phyloP scores from a whole-genome alignment of 2,797 vertebrate species.

The Gastrophryne carolinensis region DNA sequence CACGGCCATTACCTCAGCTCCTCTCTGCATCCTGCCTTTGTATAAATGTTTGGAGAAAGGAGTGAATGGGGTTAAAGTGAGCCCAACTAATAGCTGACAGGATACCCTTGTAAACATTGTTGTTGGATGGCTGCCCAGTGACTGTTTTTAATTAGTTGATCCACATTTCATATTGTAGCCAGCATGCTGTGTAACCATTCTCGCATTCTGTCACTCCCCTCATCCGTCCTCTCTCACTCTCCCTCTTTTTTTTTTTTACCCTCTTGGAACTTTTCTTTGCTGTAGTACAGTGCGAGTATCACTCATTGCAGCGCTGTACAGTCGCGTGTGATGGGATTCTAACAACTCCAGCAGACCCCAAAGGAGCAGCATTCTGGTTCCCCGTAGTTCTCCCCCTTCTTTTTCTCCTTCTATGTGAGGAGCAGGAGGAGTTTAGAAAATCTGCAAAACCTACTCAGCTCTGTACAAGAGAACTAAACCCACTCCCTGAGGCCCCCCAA shows the following conservation, averaged over 20 bases:
- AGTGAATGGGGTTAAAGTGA: conserved; percentile 41
- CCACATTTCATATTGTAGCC: conserved; percentile 52
- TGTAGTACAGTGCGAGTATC: conserved; percentile 33
- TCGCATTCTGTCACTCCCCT: conserved; percentile 42
- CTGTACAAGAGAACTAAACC: conserved; percentile 7
- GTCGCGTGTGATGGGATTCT: conserved; percentile 19
- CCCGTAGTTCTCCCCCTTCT: conserved; percentile 41
- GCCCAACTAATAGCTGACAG: conserved; percentile 60
- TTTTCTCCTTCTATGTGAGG: conserved; percentile 53
- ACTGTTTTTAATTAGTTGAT: conserved; percentile 67
- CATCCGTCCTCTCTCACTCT: conserved; percentile 42
- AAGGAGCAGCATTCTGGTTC: conserved; percentile 39
- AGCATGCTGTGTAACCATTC: conserved; percentile 47
- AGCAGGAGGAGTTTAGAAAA: conserved; percentile 31
- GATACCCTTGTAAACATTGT: conserved; percentile 70
- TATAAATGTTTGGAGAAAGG: conserved; percentile 21
- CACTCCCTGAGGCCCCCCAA: conserved; percentile 18
- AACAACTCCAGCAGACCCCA: conserved; percentile 30
- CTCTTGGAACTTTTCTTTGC: conserved; percentile 8
- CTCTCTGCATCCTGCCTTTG: background rate
- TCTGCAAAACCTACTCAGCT: conserved; percentile 14
- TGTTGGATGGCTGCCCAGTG: conserved; percentile 68
- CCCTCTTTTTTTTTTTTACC: conserved; percentile 27
- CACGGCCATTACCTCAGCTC: background rate
- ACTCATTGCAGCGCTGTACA: conserved; percentile 14